Base-by-base conservation (phyloP, 1,140 invertebrate species). In the Lordiphosa collinella region DNA sequence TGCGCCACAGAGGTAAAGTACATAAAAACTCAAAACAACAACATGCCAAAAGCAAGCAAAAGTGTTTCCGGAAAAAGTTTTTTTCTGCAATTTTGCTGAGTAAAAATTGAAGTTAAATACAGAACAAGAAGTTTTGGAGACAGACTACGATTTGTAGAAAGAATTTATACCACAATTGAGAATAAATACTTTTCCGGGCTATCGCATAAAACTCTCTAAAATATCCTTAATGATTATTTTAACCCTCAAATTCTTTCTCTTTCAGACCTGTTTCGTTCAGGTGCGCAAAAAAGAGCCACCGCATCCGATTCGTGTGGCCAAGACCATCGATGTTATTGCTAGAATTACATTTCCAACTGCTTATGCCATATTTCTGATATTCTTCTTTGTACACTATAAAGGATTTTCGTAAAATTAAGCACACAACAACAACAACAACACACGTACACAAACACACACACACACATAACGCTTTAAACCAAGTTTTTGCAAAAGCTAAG, bases 341-440 rank as follows among this genome's bases (percentile, higher is more conserved):
- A 93, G 96, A 86, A 95, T 97, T 85, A 96, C 95, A 55, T 98
- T 97, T 91, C 96, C 96, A 66, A 93, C 95, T 66, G 95, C 96
- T 70, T 98, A 96, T 89, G 94, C 95, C 86, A 93, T 97, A 79
- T 98, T 98, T 91, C 93, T 97, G 67, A 95, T 96, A 87, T 97
- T 96, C 91, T 97, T 97, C 92, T 97, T 97, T 91, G 94, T 96
- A 73, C 95, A 96, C 91, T 97, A 97, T 90, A 96, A 95, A 89
- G 91, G 91, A 89, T 92, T 92, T 89, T 92, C 91, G 91, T 92
- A 92, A 91, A 70, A 85, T 36, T 78, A 85, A 78, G 68, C 64
- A 58, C 59, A 67, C 29, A 56, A 40, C 50, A 37, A 46, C 35
- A 38, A 52, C n/a, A n/a, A n/a, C n/a, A n/a, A n/a, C n/a, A n/a